A percentile compares a stretch with the other conserved stretches of the same genome.
Evolutionary conservation across 2,888 invertebrate genomes (phyloP).

Genomic region (Ormyrus rosae): DNA sequence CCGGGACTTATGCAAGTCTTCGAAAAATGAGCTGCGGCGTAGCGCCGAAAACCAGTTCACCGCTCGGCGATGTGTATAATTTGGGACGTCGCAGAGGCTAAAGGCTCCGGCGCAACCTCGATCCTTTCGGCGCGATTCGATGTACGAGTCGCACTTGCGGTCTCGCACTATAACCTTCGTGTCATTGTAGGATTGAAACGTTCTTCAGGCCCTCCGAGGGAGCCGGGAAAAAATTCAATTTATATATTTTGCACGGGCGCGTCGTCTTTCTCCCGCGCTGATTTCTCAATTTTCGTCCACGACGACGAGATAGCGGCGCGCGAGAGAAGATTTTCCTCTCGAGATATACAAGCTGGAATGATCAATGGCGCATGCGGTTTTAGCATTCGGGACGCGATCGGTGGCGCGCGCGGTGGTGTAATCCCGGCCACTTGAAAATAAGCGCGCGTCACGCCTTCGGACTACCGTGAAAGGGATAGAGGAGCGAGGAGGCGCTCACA

Average conservation of each 20-base stretch:
- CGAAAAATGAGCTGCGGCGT: slow-evolving; percentile 30
- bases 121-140: slow-evolving; percentile 16
- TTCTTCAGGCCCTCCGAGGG: too few relatives aligned
- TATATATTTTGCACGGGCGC: too few relatives aligned
- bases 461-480: background rate
- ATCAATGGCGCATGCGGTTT: too few relatives aligned
- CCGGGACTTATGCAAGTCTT: slow-evolving; percentile 47
- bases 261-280: too few relatives aligned
- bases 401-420: slow-evolving; percentile 11
- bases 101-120: background rate
- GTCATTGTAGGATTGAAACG: too few relatives aligned
- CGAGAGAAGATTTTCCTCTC: too few relatives aligned
- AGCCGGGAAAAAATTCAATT: too few relatives aligned
- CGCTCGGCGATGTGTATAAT: slow-evolving; percentile 54
- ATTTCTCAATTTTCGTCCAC: too few relatives aligned
- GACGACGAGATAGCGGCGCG: too few relatives aligned
- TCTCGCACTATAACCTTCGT: too few relatives aligned
- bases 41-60: slow-evolving; percentile 59
- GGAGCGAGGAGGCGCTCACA: background rate
- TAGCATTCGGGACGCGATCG: too few relatives aligned
- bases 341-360: too few relatives aligned
- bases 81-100: slow-evolving; percentile 50
- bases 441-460: slow-evolving; percentile 25
- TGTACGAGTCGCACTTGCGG: background rate
- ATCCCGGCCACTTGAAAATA: slow-evolving; percentile 28